These are phyloP conservation scores for Melanophora roralis DNA, from an alignment of 2,888 invertebrate genomes.

Conservation along the genomic window DNA sequence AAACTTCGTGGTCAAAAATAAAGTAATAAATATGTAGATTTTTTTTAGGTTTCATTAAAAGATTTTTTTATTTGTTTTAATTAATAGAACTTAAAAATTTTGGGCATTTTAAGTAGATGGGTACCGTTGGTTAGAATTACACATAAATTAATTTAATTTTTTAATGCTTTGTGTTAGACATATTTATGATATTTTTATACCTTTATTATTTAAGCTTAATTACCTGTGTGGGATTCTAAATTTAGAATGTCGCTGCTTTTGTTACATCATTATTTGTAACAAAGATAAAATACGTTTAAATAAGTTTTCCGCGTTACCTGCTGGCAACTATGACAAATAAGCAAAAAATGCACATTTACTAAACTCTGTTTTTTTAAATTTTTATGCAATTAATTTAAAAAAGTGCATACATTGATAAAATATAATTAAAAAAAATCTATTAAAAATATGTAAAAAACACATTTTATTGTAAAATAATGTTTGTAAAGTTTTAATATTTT, in stretches of 20 bases:
- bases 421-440: too few species aligned
- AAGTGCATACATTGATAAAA: too few species aligned
- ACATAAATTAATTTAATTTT: slow-evolving; percentile 1
- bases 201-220: slow-evolving; percentile 3
- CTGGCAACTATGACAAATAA: neutral
- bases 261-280: neutral
- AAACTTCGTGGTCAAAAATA: neutral
- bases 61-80: neutral
- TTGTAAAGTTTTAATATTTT: too few species aligned
- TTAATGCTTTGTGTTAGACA: neutral
- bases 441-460: too few species aligned
- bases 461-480: too few species aligned
- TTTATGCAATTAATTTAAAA: neutral
- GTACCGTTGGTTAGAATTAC: neutral
- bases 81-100: neutral
- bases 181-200: neutral
- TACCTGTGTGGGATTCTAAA: neutral
- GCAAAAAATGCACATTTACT: too few species aligned
- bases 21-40: neutral
- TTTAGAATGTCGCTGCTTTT: neutral
- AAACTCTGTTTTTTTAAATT: neutral
- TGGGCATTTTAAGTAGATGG: neutral
- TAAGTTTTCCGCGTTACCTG: neutral
- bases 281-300: neutral
- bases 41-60: neutral